Percentiles rank a stretch among this genome's conserved stretches.
phyloP scores from a whole-genome alignment of 2,888 invertebrate genomes.

The Lamellibrachia satsuma region DNA sequence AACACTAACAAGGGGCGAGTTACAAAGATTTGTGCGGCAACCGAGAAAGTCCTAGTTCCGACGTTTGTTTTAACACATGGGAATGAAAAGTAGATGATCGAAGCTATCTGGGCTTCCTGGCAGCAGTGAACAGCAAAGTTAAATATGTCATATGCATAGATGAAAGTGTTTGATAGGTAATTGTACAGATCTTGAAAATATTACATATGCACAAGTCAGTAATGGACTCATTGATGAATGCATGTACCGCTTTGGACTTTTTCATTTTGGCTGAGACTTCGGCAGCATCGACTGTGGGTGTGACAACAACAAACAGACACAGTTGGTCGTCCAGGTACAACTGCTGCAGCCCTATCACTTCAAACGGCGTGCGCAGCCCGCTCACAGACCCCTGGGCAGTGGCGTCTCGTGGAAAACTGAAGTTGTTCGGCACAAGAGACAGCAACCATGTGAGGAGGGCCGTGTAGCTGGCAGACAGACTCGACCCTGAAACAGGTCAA shows the following conservation, averaged over 20 bases:
- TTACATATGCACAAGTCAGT: too few species aligned
- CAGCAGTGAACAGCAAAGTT: too few species aligned
- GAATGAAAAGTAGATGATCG: too few species aligned
- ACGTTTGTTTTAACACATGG: too few species aligned
- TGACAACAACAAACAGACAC: conserved; percentile 52
- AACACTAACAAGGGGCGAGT: too few species aligned
- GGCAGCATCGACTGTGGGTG: conserved; percentile 49
- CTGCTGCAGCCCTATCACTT: conserved; percentile 60
- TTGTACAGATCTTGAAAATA: too few species aligned
- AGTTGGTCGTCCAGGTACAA: conserved; percentile 54
- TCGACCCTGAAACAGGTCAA: conserved; percentile 43
- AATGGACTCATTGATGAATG: too few species aligned
- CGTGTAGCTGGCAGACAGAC: conserved; percentile 56
- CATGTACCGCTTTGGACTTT: conserved; percentile 45
- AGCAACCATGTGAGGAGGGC: conserved; percentile 58
- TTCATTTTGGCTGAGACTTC: conserved; percentile 42
- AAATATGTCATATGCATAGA: too few species aligned
- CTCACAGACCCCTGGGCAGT: not conserved
- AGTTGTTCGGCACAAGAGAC: conserved; percentile 56
- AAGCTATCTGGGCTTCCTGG: too few species aligned
- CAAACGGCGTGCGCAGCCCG: conserved; percentile 46
- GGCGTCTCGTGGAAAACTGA: conserved; percentile 36
- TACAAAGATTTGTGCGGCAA: too few species aligned
- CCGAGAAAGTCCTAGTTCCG: too few species aligned
- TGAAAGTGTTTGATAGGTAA: too few species aligned